Evolutionary conservation across 1,140 invertebrate genomes (phyloP).

Genomic region (Paraescarpia echinospica): DNA sequence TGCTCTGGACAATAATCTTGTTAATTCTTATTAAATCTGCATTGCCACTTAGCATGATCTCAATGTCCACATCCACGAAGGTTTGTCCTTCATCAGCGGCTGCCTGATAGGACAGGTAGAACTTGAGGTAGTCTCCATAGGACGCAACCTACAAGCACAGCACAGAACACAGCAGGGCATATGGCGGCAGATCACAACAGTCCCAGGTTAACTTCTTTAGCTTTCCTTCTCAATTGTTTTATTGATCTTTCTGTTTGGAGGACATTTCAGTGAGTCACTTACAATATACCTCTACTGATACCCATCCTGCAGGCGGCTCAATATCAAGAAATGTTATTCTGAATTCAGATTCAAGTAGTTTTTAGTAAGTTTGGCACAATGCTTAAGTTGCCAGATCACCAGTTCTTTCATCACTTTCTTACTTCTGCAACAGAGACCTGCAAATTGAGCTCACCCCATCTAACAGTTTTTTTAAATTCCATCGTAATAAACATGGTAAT

Average conservation of each 20-base stretch:
- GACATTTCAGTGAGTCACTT: too few species aligned
- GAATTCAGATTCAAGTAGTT: not conserved
- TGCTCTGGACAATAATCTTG: too few species aligned
- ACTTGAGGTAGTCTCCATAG: conserved; percentile 81
- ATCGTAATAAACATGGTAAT: too few species aligned
- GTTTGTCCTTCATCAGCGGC: conserved; percentile 62
- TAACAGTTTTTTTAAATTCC: too few species aligned
- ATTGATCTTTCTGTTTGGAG: too few species aligned
- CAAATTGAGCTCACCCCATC: too few species aligned
- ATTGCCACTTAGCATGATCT: conserved; percentile 53
- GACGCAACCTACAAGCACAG: conserved; percentile 68
- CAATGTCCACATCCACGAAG: conserved; percentile 75
- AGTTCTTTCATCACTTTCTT: not conserved
- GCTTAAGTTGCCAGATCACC: not conserved
- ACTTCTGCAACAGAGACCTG: too few species aligned
- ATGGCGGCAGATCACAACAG: not conserved
- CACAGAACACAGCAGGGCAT: not conserved
- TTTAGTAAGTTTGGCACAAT: not conserved
- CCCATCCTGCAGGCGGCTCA: too few species aligned
- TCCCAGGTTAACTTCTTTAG: not conserved
- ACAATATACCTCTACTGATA: too few species aligned
- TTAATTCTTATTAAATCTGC: too few species aligned
- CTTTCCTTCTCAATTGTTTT: not conserved
- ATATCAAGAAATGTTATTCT: not conserved
- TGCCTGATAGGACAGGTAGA: conserved; percentile 72